Base-by-base conservation (phyloP, 2,113 vertebrate species). In the Diphyllodes magnificus region DNA sequence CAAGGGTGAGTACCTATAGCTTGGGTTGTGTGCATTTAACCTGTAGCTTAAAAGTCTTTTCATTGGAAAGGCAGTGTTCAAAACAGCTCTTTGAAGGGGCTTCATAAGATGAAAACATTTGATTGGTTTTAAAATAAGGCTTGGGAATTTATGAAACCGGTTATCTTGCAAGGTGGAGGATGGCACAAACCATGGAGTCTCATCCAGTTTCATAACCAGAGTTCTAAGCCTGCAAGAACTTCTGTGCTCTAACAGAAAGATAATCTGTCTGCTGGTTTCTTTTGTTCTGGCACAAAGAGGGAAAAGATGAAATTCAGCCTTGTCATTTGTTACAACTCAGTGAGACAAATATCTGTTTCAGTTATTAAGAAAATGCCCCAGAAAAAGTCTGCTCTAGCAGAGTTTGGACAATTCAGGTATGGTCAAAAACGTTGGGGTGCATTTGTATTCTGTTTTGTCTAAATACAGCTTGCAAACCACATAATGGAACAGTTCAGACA, bases 161-260 rank as follows among this genome's bases (percentile, higher is more conserved):
- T 33, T 84, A 8, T 25, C 13, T 44, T 81, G 31, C 56, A 23
- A 70, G 28, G 16, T 78, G 42, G 10, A 61, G 20, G 25, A n/a
- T 45, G 44, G 7, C 1, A 1, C 28, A 53, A 70, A 70, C 47
- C 0, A 0, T 9, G 18, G 22, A 33, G 33, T 63, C 25, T 75
- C 42, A 53, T 45, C 40, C 23, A 54, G 63, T 61, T 72, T 40
- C 25, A 11, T 35, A 77, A 49, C 53, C 23, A 21, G n/a, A 53
- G 37, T 57, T 77, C 50, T 54, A n/a, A 83, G 47, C 21, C 4
- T 42, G 33, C 39, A 69, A 61, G 33, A 77, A 57, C 50, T 83
- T 49, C 22, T 44, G 59, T 53, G 42, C 22, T 69, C 0, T 37
- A 53, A 35, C 27, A 65, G 35, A 71, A 79, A 47, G 14, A 33